Evolutionary conservation across 2,888 invertebrate species (phyloP), one percentile per base, ranked within the genome.

Genomic region (Miltochrista miniata): DNA sequence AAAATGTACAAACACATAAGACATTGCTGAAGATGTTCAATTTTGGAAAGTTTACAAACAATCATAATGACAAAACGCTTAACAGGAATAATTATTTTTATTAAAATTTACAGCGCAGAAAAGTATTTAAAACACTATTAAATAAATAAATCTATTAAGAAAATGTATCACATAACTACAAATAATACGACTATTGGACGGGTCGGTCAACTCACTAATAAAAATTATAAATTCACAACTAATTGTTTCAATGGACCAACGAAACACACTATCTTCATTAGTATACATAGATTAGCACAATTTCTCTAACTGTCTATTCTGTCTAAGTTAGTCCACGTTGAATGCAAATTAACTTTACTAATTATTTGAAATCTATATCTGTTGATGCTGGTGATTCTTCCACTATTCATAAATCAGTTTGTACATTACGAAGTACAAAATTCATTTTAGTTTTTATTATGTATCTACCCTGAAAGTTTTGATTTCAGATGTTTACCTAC

Each of bases 141-240:
- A 45, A 31, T 44, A 7, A 52, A 58, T 62, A 52, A 70, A 69
- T 49, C 45, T 59, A 56, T 53, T 67, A 39, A 64, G 60, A 43
- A 65, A 59, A 42, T 59, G 51, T 59, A 56, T 35, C 14, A 24
- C 35, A 4, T 45, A 67, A 56, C 75, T 79, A 81, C 67, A 80
- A 83, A 82, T 70, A 63, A 83, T 79, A 77, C 54, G 52, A 61
- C 79, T 84, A 84, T 68, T 90, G 91, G 90, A 91, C 91, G 91
- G 90, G 90, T 83, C 74, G 78, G 74, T 80, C 71, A 86, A 89
- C 78, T 85, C 82, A 87, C 87, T 82, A 81, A 81, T 72, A 58
- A 58, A 83, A 81, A 75, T 64, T 39, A 71, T 73, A 71, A 61
- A 48, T 13, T 67, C 61, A 64, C 70, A 74, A 70, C 64, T 62